Evolutionary conservation across 2,797 vertebrate species (phyloP), one percentile per base, ranked within the genome.

Genomic region (Pangasius djambal): DNA sequence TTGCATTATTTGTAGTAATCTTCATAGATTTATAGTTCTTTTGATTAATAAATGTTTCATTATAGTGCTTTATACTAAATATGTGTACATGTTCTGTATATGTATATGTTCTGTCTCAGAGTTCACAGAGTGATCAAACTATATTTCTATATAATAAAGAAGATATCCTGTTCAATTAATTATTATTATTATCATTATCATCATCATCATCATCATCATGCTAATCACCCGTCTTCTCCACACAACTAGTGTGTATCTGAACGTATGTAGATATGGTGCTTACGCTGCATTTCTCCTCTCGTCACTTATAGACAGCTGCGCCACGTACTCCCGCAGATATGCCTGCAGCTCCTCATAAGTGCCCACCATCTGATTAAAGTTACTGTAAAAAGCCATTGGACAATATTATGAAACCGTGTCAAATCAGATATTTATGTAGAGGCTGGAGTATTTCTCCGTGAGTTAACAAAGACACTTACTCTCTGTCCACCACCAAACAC

Each of bases 281-380:
- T 91, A 96, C 96, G 93, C 57, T 13, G 94, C 95, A 31, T 96
- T 96, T 88, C 96, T 94, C 88, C 91, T 95, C 90, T 96, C 94
- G 65, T 97, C 96, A 75, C 93, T 95, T 88, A 94, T 93, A 87
- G 95, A 95, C 12, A 97, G 95, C 89, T 96, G 95, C 63, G 95
- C 93, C 77, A 97, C 96, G 0, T 97, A 97, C 84, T 96, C 94
- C 82, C 93, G 95, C 63, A 97, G 92, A 87, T 95, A 95, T 0
- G 92, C 93, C 92, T 97, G 96, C 48, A 97, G 94, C 90, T 97
- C 96, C 88, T 96, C 96, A 55, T 96, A 96, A 0, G 96, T 97
- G 85, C 96, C 96, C 78, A 97, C 96, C 95, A 96, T 97, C 92
- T 97, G 96, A 92, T 96, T 96, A 89, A 97, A 97, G 90, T 95